Conservation (phyloP, 2,888 invertebrate genomes). For the Ormyrus thymus region DNA sequence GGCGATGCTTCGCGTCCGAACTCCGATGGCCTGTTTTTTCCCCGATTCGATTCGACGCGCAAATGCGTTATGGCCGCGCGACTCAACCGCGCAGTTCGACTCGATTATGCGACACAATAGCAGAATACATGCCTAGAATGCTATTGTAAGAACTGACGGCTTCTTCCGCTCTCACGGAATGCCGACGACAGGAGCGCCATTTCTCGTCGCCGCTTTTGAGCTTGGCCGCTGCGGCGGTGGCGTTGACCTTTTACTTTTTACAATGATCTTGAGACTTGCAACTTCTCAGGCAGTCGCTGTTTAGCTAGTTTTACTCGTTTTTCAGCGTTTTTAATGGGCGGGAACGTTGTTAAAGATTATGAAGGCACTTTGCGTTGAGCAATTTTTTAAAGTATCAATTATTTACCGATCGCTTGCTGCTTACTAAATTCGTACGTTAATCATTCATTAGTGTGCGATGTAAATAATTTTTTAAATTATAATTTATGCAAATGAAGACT, state of each 20-base stretch:
- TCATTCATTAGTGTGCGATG: too few relatives aligned
- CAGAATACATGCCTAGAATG: conserved; percentile 21
- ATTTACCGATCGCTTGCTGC: not conserved
- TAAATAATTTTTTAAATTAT: too few relatives aligned
- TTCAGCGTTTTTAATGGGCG: too few relatives aligned
- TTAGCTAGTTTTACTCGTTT: too few relatives aligned
- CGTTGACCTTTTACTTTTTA: conserved; percentile 17
- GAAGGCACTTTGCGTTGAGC: too few relatives aligned
- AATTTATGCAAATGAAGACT: too few relatives aligned
- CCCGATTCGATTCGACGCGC: too few relatives aligned
- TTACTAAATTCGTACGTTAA: not conserved
- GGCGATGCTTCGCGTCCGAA: too few relatives aligned
- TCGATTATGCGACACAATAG: not conserved
- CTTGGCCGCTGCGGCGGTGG: conserved; percentile 1
- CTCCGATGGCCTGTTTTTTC: too few relatives aligned
- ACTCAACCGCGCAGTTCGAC: not conserved
- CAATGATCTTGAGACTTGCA: not conserved
- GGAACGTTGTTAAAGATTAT: too few relatives aligned
- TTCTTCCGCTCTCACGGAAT: conserved; percentile 35
- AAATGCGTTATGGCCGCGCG: too few relatives aligned
- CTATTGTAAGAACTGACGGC: conserved; percentile 21
- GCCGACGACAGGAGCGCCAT: conserved; percentile 21
- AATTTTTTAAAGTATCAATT: not conserved
- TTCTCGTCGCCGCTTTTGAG: not conserved
- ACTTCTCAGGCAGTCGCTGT: not conserved